phyloP scores from a whole-genome alignment of 2,113 vertebrate species.

The Takifugu flavidus region DNA sequence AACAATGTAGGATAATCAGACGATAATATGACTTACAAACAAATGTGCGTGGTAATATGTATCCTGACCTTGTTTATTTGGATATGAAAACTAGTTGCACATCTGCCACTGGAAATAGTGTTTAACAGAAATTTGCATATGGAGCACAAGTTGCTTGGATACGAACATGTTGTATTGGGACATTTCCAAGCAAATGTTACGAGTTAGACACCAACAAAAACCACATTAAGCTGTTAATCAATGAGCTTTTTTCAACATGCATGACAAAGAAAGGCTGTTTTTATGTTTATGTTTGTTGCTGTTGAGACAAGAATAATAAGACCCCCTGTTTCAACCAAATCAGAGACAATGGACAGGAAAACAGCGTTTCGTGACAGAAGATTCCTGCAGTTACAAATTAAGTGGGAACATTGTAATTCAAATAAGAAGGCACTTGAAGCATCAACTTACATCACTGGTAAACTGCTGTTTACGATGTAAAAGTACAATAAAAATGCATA shows the following conservation, averaged over 20 bases:
- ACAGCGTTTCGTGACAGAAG: no score
- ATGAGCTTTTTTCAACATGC: background rate
- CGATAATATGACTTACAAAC: conserved; percentile 42
- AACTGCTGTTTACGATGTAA: no score
- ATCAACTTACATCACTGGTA: no score
- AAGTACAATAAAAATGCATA: no score
- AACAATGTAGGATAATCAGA: conserved; percentile 38
- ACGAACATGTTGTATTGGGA: conserved; percentile 20
- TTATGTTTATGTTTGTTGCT: no score
- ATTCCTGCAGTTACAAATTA: no score
- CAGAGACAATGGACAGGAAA: no score
- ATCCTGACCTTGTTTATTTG: conserved; percentile 35
- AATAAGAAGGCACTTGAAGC: no score
- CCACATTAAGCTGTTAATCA: background rate
- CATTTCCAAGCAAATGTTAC: conserved; percentile 23
- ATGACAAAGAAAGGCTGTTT: no score
- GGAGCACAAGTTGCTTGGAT: conserved; percentile 23
- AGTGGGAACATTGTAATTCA: no score
- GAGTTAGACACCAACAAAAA: background rate
- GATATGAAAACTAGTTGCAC: conserved; percentile 28
- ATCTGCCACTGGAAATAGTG: conserved; percentile 31
- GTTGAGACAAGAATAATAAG: no score
- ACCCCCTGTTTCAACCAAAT: no score
- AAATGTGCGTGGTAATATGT: conserved; percentile 28
- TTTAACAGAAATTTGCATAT: conserved; percentile 32